These are phyloP conservation scores for Ptychadena robeensis DNA, from an alignment of 2,797 vertebrate species.

Conservation along the genomic window DNA sequence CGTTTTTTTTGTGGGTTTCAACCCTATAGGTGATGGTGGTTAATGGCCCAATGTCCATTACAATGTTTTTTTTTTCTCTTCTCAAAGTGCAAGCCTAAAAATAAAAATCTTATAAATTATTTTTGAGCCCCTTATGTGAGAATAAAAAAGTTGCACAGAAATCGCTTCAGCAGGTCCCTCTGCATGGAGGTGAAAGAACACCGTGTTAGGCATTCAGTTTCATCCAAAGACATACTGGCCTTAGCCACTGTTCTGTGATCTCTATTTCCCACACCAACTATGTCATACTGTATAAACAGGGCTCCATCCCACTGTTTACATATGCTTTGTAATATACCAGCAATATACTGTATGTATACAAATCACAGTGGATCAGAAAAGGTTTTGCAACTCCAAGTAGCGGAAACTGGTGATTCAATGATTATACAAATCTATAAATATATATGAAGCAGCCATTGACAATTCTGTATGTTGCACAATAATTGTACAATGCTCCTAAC, in stretches of 20 bases:
- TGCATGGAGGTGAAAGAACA: background rate
- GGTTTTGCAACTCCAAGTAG: slow-evolving; percentile 10
- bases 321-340: slow-evolving; percentile 32
- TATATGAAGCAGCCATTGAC: slow-evolving; percentile 23
- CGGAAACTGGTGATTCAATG: slow-evolving; percentile 25
- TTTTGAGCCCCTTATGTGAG: too few species aligned
- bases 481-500: slow-evolving; percentile 42
- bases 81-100: too few species aligned
- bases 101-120: too few species aligned
- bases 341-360: slow-evolving; percentile 14
- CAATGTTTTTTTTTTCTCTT: too few species aligned
- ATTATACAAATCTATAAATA: too few species aligned
- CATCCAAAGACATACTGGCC: slow-evolving; percentile 17
- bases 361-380: slow-evolving; percentile 19
- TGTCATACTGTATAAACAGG: background rate
- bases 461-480: slow-evolving; percentile 47
- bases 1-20: too few species aligned
- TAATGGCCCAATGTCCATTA: too few species aligned
- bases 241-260: slow-evolving; percentile 1
- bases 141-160: too few species aligned
- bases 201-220: background rate
- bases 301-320: background rate
- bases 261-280: slow-evolving; percentile 9
- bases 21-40: too few species aligned
- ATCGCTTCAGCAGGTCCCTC: too few species aligned